Conservation (phyloP, 2,797 vertebrate species). For the Thalassophryne amazonica region DNA sequence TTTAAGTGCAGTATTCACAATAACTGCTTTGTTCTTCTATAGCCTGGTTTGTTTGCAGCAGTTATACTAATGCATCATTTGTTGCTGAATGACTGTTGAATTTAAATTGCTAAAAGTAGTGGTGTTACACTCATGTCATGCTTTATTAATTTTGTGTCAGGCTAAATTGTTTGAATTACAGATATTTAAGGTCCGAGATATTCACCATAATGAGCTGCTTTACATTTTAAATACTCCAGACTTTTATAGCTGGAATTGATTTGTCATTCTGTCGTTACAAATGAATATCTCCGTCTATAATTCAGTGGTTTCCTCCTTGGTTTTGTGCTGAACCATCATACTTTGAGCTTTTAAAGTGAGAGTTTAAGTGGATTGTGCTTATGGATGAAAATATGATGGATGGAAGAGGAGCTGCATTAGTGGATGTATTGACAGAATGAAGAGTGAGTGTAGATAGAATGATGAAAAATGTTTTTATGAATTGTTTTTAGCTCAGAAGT, state of each 20-base stretch:
- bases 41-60: constrained; percentile 1
- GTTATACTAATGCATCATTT: neutral
- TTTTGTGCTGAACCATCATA: constrained; percentile 2
- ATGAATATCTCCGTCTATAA: neutral
- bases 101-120: neutral
- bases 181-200: neutral
- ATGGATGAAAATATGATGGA: neutral
- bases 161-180: neutral
- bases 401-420: neutral
- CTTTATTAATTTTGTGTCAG: neutral
- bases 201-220: neutral
- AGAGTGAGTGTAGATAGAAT: neutral
- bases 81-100: constrained; percentile 2
- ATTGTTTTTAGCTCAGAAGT: no score
- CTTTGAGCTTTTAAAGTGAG: neutral
- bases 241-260: neutral
- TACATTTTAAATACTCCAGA: neutral
- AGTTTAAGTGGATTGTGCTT: neutral
- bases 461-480: no score
- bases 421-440: neutral
- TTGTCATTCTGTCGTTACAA: neutral
- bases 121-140: neutral
- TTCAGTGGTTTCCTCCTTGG: neutral
- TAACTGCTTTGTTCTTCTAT: neutral
- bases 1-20: neutral